Base-by-base conservation (phyloP, 2,888 invertebrate genomes). In the Brachyopa scutellaris region DNA sequence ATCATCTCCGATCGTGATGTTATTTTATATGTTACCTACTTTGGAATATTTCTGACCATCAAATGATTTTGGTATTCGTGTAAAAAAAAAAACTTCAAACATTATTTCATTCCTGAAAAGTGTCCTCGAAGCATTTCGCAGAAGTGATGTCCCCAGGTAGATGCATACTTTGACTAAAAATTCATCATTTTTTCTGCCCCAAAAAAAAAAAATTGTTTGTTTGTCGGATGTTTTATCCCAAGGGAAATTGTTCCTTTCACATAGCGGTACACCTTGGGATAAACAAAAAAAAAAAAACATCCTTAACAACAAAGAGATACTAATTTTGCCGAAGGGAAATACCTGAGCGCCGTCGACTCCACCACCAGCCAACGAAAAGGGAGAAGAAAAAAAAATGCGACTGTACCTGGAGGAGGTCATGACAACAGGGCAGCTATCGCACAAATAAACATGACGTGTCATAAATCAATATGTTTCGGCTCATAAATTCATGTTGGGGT, bases 391-490 rank as follows among this genome's bases (percentile, higher is more conserved):
- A 64, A 59, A 11, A 47, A 69, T 40, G 40, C 64, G 55, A 70
- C 29, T 49, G 49, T 19, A 11, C 31, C 23, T 2, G 47, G 29
- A 73, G 64, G 55, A 45, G 55, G 64, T 66, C 66, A 78, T 51
- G 64, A 78, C 64, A 55, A 47, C 53, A 59, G 62, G 36, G 29
- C 61, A 70, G 49, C 66, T n/a, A n/a, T 73, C 79, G 61, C 79
- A 61, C 73, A 79, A 73, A 79, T 74, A 67, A 79, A 79, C 79
- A 79, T 67, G 79, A 79, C 74, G 79, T 67, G 74, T 62, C 67
- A 79, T 79, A 79, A 79, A 79, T 79, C 79, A 79, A 79, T 79
- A 74, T 79, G 79, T 74, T 74, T 79, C 74, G 74, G 79, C 73
- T 79, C 79, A 79, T 79, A 79, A 79, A 79, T 79, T 79, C 47